A percentile compares a stretch with the other conserved stretches of the same genome.
These are phyloP conservation scores for Physella acuta DNA, from an alignment of 1,140 invertebrate species.

Conservation along the genomic window DNA sequence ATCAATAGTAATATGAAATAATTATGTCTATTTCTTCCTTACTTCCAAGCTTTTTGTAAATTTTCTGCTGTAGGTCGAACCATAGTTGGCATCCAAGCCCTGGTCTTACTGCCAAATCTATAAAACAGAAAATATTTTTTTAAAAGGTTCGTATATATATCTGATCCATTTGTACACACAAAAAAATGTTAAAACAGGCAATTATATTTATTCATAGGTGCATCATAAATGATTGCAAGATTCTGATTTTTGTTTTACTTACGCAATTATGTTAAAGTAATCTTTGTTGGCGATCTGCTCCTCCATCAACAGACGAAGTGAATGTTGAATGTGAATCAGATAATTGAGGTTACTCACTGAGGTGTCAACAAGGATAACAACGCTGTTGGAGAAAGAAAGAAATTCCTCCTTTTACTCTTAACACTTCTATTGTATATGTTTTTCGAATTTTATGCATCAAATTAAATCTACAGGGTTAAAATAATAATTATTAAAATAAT, in stretches of 20 bases:
- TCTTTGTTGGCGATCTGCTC: slow-evolving; percentile 60
- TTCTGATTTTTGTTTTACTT: too few relatives aligned
- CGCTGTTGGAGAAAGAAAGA: slow-evolving; percentile 36
- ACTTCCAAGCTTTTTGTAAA: slow-evolving; percentile 60
- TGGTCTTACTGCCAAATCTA: slow-evolving; percentile 55
- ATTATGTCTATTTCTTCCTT: too few relatives aligned
- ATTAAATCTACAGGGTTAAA: too few relatives aligned
- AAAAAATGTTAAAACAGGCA: too few relatives aligned
- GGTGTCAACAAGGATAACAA: slow-evolving; percentile 58
- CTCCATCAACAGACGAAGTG: slow-evolving; percentile 58
- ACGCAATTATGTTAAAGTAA: slow-evolving; percentile 61
- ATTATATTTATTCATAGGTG: too few relatives aligned
- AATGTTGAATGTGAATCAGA: slow-evolving; percentile 60
- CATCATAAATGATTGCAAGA: too few relatives aligned
- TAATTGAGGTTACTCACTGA: slow-evolving; percentile 59
- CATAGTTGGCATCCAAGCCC: slow-evolving; percentile 56
- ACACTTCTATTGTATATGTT: too few relatives aligned
- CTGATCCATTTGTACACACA: too few relatives aligned
- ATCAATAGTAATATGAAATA: too few relatives aligned
- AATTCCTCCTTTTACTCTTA: background rate
- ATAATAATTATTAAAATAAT: too few relatives aligned
- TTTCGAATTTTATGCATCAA: too few relatives aligned
- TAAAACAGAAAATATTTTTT: background rate
- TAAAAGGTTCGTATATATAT: too few relatives aligned
- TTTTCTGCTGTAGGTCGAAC: slow-evolving; percentile 54